Evolutionary conservation across 2,888 invertebrate genomes (phyloP).

Genomic region (Melieria omissa): DNA sequence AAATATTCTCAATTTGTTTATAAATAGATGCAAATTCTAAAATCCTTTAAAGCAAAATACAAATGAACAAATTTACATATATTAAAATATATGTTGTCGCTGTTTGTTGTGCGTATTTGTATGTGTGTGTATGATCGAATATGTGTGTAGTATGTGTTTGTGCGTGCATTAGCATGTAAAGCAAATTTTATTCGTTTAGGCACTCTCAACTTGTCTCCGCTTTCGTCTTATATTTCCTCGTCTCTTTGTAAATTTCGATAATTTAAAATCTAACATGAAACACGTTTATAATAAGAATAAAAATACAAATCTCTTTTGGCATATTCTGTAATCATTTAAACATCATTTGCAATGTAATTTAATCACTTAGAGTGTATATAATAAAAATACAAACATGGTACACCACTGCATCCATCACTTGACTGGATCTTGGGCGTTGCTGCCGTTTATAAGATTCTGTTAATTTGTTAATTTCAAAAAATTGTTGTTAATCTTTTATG

Average conservation of each 20-base stretch:
- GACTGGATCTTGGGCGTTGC: no score
- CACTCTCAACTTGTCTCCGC: background rate
- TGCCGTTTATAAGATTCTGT: no score
- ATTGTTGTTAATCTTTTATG: no score
- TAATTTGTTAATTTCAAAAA: no score
- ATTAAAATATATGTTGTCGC: background rate
- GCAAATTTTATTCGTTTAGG: conserved; percentile 3
- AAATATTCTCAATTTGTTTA: background rate
- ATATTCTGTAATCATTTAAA: conserved; percentile 8
- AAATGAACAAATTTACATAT: background rate
- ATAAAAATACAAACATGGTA: conserved; percentile 29
- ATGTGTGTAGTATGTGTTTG: background rate
- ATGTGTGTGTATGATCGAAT: background rate
- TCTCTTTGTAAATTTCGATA: background rate
- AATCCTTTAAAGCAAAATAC: background rate
- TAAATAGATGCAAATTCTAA: background rate
- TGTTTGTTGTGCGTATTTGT: background rate
- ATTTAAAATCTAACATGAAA: conserved; percentile 6
- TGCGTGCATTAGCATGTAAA: conserved; percentile 1
- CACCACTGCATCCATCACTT: background rate
- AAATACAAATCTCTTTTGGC: conserved; percentile 35
- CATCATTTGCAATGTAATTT: conserved; percentile 27
- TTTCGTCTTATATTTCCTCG: background rate
- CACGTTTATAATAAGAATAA: conserved; percentile 20
- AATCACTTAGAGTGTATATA: conserved; percentile 22